A percentile compares a stretch with the other conserved stretches of the same genome.
Conservation (phyloP, 2,113 vertebrate genomes). For the Oceanites oceanicus region DNA sequence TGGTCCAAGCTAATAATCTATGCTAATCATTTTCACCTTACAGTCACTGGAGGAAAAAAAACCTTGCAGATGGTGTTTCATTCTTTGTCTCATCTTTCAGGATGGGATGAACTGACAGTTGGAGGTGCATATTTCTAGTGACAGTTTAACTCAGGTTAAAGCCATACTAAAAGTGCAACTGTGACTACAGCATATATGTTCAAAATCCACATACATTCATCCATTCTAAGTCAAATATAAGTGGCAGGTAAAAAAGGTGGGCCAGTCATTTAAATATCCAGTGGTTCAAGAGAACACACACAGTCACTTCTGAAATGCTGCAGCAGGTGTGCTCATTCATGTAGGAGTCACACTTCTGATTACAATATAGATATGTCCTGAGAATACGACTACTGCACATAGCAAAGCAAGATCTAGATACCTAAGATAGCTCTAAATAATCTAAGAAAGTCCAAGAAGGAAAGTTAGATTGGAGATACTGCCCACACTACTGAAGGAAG, state of each 20-base stretch:
- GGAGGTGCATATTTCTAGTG: background rate
- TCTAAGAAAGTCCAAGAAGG: background rate
- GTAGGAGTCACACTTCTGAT: background rate
- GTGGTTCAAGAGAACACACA: background rate
- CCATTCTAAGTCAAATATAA: background rate
- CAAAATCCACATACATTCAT: background rate
- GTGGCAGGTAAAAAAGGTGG: background rate
- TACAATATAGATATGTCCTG: background rate
- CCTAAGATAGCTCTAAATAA: background rate
- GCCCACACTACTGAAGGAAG: background rate
- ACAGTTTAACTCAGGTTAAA: background rate
- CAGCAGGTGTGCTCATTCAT: background rate
- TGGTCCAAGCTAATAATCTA: background rate
- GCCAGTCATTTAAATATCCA: background rate
- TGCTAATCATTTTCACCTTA: slow-evolving; percentile 9
- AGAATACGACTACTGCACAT: background rate
- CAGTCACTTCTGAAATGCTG: background rate
- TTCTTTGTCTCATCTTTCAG: background rate
- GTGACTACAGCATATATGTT: background rate
- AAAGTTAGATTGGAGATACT: background rate
- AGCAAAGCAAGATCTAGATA: background rate
- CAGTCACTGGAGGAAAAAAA: background rate
- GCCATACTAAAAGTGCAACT: background rate
- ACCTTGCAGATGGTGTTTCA: background rate
- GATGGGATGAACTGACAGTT: background rate